Evolutionary conservation across 2,113 vertebrate genomes (phyloP), one percentile per base, ranked within the genome.

Genomic region (Sander lucioperca): DNA sequence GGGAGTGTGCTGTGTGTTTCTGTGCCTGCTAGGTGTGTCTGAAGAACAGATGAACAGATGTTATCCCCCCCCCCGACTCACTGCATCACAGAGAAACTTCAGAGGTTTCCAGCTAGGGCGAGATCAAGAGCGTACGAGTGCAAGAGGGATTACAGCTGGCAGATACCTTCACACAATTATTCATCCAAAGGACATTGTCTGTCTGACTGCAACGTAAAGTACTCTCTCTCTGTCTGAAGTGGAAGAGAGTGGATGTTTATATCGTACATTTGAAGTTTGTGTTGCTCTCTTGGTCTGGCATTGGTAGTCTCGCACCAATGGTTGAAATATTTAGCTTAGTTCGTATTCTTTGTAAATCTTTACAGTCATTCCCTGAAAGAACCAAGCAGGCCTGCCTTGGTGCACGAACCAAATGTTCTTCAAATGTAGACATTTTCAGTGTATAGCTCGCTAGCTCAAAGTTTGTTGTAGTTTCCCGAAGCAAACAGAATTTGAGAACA

Each of bases 21-120:
- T 30, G 23, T n/a, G 67, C 77, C 77, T 56, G 77, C 66, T 21
- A 79, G 77, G 77, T 80, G 74, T 6, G 51, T 65, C 53, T 66
- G 63, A 67, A 65, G 48, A 75, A 75, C 73, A 25, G 76, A 69
- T 12, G 71, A 74, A 68, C 79, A 81, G 71, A 75, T 74, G 71
- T 75, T 68, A 45, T 45, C 77, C 33, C 33, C 33, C 7, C 33
- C 33, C 57, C 58, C 64, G 77, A 68, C 68, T 13, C 3, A 19
- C 39, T 48, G 48, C 77, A 72, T 80, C 77, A 80, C 68, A 72
- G 68, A 72, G 67, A 64, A 57, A 80, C 77, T 67, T 77, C 63
- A 56, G 25, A 57, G 51, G 64, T 48, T 64, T 79, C 48, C 18
- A 59, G 57, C 58, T 64, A 18, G 48, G 23, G 18, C 33, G 6